Evolutionary conservation across 2,113 vertebrate genomes (phyloP).

Genomic region (Saguinus imperator): DNA sequence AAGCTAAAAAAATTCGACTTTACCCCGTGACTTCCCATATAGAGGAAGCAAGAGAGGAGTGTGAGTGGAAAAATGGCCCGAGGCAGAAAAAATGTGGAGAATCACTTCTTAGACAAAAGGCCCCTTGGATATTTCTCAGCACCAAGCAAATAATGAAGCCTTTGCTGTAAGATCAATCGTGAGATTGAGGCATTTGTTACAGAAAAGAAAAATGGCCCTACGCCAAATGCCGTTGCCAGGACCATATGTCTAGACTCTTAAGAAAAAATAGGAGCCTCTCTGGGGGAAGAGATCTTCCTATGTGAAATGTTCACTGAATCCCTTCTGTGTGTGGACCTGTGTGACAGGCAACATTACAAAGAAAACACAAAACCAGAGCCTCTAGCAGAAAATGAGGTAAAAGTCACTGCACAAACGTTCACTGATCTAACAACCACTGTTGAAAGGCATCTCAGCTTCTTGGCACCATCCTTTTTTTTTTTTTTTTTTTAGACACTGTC

Average conservation of each 20-base stretch:
- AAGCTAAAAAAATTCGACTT: neutral
- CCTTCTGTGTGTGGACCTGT: neutral
- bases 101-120: neutral
- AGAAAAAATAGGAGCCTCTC: neutral
- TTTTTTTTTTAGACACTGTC: too few species aligned
- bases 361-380: neutral
- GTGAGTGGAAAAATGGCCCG: neutral
- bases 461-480: too few species aligned
- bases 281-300: neutral
- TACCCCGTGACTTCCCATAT: neutral
- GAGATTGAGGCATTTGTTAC: neutral
- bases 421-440: too few species aligned
- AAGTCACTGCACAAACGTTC: neutral
- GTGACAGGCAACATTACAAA: neutral
- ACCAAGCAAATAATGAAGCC: neutral
- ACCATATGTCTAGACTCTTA: neutral
- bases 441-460: too few species aligned
- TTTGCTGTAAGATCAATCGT: too few species aligned
- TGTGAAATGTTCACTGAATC: neutral
- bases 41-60: neutral
- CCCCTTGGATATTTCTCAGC: too few species aligned
- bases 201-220: too few species aligned
- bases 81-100: neutral
- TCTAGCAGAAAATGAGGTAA: too few species aligned
- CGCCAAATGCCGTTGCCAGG: neutral